Base-by-base conservation (phyloP, 2,797 vertebrate genomes). In the Knipowitschia caucasica region DNA sequence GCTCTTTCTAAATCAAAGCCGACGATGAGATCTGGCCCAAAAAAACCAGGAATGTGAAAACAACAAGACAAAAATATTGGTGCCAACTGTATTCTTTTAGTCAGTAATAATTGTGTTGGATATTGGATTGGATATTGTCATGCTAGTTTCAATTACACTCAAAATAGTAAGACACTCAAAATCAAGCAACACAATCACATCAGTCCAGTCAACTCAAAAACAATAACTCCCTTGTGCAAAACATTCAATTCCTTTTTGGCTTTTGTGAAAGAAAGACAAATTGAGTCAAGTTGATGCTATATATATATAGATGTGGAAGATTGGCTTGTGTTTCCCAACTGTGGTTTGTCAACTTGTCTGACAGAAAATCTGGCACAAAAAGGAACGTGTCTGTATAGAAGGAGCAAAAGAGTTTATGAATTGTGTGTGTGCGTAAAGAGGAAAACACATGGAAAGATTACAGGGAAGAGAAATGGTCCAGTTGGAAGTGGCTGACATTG, bases 221-320 rank as follows among this genome's bases (percentile, higher is more conserved):
- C n/a, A n/a, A n/a, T n/a, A n/a, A n/a, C n/a, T n/a, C n/a, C n/a
- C n/a, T n/a, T n/a, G n/a, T 94, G 92, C 90, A 98, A 97, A 83
- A 98, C 95, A 88, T 99, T 99, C 87, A 98, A 89, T 79, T 98
- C 95, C 78, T 97, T 99, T 84, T 82, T 95, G 71, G 93, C 94
- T 88, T 98, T 99, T 89, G 95, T 99, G 83, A 74, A 88, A 70
- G 50, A 42, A 51, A 24, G 17, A 36, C 15, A 38, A 18, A 20
- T 38, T 38, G 12, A 34, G 14, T 34, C 31, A 34, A 34, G n/a
- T 12, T 5, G 12, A n/a, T n/a, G 31, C 4, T 11, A 34, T 14
- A 34, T 14, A 34, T 5, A 14, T 6, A 14, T 24, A 17, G 15
- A 27, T 29, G 18, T 21, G 10, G 45, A 5, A 18, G 45, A 21